Evolutionary conservation across 2,113 vertebrate species (phyloP).

Genomic region (Chroicocephalus ridibundus): DNA sequence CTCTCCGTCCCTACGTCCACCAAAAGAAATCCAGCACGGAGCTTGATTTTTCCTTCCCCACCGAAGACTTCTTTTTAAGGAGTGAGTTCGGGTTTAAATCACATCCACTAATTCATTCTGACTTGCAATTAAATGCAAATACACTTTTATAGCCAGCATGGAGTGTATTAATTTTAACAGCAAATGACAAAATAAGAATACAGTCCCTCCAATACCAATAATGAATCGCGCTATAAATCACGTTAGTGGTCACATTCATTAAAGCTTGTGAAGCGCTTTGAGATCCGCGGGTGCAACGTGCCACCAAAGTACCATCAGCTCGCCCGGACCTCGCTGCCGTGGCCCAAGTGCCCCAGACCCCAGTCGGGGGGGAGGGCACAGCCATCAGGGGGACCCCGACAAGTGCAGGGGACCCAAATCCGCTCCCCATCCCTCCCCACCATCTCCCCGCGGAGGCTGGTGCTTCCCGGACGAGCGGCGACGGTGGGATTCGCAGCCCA

Average conservation of each 20-base stretch:
- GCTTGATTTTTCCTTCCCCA: conserved; percentile 25
- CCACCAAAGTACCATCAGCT: neutral
- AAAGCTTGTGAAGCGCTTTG: conserved; percentile 1
- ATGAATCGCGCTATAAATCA: conserved; percentile 77
- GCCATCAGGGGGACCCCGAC: fast-evolving
- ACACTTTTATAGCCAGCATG: conserved; percentile 75
- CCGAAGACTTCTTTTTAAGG: conserved; percentile 58
- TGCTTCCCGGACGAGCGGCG: fast-evolving
- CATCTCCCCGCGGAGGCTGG: neutral
- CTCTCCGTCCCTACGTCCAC: neutral
- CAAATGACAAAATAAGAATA: conserved; percentile 79
- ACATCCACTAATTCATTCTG: conserved; percentile 76
- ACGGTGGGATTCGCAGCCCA: fast-evolving
- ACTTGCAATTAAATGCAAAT: conserved; percentile 80
- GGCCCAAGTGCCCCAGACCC: neutral
- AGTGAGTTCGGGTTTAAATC: conserved; percentile 73
- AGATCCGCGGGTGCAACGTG: neutral
- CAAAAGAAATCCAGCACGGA: conserved; percentile 27
- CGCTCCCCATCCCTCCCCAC: neutral
- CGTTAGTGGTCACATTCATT: conserved; percentile 64
- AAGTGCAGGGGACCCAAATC: neutral
- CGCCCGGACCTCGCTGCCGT: fast-evolving
- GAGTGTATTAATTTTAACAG: conserved; percentile 83
- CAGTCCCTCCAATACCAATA: conserved; percentile 76
- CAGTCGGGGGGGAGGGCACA: neutral